phyloP scores from a whole-genome alignment of 2,797 vertebrate species.

The Protosalanx chinensis region DNA sequence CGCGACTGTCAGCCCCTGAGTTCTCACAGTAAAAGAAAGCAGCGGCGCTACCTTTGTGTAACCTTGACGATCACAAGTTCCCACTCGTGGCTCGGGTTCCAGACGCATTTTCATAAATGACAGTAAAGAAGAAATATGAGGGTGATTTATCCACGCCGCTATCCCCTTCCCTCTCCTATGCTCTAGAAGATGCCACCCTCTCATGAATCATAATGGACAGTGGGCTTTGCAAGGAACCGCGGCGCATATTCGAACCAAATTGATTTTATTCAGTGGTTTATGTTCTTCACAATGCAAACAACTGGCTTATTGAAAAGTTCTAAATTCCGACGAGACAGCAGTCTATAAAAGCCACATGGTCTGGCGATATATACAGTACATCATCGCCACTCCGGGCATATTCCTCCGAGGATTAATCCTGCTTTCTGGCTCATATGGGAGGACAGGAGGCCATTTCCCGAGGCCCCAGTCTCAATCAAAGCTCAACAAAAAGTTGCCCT shows the following conservation, averaged over 20 bases:
- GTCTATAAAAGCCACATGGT: slow-evolving; percentile 4
- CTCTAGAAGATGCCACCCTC: slow-evolving; percentile 23
- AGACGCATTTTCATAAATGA: slow-evolving; percentile 56
- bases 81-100: slow-evolving; percentile 40
- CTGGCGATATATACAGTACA: slow-evolving; percentile 8
- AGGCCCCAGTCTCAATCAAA: background rate
- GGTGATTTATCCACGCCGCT: slow-evolving; percentile 42
- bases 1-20: slow-evolving; percentile 26
- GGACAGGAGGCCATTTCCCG: background rate
- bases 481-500: background rate
- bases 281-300: slow-evolving; percentile 46
- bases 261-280: slow-evolving; percentile 43
- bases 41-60: slow-evolving; percentile 22
- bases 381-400: slow-evolving; percentile 10
- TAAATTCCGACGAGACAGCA: slow-evolving; percentile 34
- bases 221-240: slow-evolving; percentile 26
- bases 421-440: background rate
- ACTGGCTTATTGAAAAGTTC: slow-evolving; percentile 39
- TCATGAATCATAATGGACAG: slow-evolving; percentile 54
- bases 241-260: slow-evolving; percentile 42
- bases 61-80: slow-evolving; percentile 54
- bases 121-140: slow-evolving; percentile 57
- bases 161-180: slow-evolving; percentile 33
- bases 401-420: slow-evolving; percentile 1
- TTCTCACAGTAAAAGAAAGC: background rate